Conservation (phyloP, 2,113 vertebrate genomes). For the Todiramphus saurophagus region DNA sequence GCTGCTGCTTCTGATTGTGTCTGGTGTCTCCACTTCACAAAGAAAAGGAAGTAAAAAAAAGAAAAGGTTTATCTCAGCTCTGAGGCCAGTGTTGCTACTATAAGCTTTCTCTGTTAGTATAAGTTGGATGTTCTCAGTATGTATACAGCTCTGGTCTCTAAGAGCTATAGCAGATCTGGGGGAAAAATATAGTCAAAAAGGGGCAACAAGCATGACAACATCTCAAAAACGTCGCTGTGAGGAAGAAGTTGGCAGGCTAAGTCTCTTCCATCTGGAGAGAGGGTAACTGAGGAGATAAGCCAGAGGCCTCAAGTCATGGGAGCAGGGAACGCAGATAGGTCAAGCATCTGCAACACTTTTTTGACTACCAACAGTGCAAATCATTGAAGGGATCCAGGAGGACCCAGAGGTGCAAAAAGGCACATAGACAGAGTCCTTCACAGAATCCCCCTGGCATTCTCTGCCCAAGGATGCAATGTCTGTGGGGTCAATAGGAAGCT, state of each 20-base stretch:
- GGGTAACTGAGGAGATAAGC: not conserved
- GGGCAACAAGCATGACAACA: not conserved
- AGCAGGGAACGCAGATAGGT: not conserved
- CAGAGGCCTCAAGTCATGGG: not conserved
- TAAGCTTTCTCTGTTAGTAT: not conserved
- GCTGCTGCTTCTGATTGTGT: not conserved
- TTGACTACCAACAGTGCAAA: not conserved
- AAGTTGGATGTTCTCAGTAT: not conserved
- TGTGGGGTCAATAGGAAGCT: not conserved
- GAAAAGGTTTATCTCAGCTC: not conserved
- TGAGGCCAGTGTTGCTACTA: not conserved
- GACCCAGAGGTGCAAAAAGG: not conserved
- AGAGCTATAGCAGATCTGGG: not conserved
- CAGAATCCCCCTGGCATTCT: not conserved
- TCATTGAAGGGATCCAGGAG: not conserved
- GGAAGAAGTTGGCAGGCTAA: not conserved
- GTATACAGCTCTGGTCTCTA: not conserved
- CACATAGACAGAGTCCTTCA: rapidly evolving
- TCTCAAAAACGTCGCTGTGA: not conserved
- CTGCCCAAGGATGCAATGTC: not conserved
- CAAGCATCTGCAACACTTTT: rapidly evolving
- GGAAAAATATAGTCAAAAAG: not conserved
- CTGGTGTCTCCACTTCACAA: not conserved
- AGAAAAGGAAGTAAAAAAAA: not conserved
- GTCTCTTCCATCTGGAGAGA: not conserved